Base-by-base conservation (phyloP, 1,140 invertebrate species). In the Drosophila tristis region DNA sequence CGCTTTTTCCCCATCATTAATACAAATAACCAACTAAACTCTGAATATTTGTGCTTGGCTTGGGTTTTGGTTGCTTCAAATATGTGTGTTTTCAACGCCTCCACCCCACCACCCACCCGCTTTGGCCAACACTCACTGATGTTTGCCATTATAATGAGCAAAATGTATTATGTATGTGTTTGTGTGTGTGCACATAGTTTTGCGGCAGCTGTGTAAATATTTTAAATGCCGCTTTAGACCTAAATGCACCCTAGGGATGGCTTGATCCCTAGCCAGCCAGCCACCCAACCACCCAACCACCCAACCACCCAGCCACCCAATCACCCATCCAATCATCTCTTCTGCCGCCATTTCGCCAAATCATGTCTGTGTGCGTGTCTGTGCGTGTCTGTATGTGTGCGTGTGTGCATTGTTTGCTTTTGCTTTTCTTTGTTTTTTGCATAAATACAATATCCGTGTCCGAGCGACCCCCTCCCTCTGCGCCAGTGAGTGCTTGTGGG, bases 91-190 rank as follows among this genome's bases (percentile, higher is more conserved):
- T 74, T 64, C 59, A 64, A 56, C 68, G 42, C 59, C 68, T 42
- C 59, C 9, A n/a, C n/a, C n/a, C n/a, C n/a, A n/a, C n/a, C n/a
- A 9, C 0, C 16, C 8, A 47, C 8, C 20, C 26, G 26, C 26
- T 42, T 0, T 20, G 20, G 20, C 20, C 20, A 20, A 48, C 43
- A 50, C 42, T 39, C 44, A 39, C 7, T 65, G 50, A 56, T 80
- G 71, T 87, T 86, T 86, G 64, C 66, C 75, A 65, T 78, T 77
- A 87, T 87, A 89, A 86, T 87, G 78, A 86, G 82, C 74, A 78
- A 80, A 62, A 73, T 70, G 64, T 70, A 70, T 66, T 65, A 74
- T 75, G 72, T 44, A 53, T 75, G 72, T 55, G 13, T 57, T n/a
- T 39, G 54, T 48, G 31, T n/a, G 72, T 62, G 71, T 53, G 35